A percentile compares a stretch with the other conserved stretches of the same genome.
phyloP scores from a whole-genome alignment of 2,888 invertebrate species.

The Eupeodes latifasciatus region DNA sequence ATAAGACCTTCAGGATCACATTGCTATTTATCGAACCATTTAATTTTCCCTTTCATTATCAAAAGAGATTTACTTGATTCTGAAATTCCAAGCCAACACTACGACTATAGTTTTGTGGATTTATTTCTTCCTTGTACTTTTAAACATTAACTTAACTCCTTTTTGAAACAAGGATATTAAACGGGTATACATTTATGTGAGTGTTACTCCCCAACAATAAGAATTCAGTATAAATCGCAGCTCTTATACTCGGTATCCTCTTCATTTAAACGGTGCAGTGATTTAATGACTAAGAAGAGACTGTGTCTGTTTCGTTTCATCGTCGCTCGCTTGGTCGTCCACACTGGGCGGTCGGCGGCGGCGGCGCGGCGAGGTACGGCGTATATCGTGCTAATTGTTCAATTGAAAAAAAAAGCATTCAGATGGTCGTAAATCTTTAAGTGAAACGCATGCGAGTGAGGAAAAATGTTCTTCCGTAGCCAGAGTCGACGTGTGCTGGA shows the following conservation, averaged over 20 bases:
- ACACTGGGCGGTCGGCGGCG: neutral
- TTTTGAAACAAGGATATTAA: neutral
- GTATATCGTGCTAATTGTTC: slow-evolving; percentile 64
- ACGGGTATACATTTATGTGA: too few species aligned
- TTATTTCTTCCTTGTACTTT: neutral
- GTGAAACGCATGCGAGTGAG: neutral
- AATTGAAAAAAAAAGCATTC: slow-evolving; percentile 49
- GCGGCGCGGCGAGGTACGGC: neutral
- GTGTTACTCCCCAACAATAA: neutral
- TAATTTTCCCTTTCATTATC: slow-evolving; percentile 14
- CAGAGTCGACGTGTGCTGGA: neutral
- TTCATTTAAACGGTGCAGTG: slow-evolving; percentile 57
- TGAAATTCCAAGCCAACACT: neutral
- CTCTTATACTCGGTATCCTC: slow-evolving; percentile 22
- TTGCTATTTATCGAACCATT: slow-evolving; percentile 6
- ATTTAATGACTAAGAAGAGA: slow-evolving; percentile 63
- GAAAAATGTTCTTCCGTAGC: neutral
- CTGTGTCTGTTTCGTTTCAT: neutral
- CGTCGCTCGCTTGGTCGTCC: neutral
- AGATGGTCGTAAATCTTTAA: slow-evolving; percentile 34
- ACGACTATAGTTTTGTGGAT: slow-evolving; percentile 1
- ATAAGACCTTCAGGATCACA: neutral
- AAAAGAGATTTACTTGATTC: slow-evolving; percentile 1
- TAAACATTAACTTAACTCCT: neutral
- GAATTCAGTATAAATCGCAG: slow-evolving; percentile 14